Base-by-base conservation (phyloP, 2,797 vertebrate species). In the Alfaro cultratus region DNA sequence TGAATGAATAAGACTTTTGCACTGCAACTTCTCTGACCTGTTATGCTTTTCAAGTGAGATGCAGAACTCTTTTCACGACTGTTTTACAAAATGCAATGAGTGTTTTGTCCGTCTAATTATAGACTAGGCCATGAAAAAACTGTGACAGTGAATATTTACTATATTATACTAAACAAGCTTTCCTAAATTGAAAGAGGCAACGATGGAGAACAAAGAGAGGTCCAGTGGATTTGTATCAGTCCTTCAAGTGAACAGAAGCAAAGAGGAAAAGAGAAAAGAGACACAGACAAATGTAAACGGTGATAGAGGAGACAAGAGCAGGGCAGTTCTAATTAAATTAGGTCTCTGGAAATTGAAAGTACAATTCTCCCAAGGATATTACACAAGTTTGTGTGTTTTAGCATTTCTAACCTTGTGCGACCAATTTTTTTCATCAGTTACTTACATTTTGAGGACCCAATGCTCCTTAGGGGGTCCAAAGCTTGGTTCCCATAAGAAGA, bases 301-400 rank as follows among this genome's bases (percentile, higher is more conserved):
- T 76, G 82, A 85, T 83, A 79, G 83, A 80, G 81, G 80, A 88
- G 87, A 83, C 2, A 60, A 80, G 88, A 88, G 86, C 84, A 78
- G 87, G 90, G 82, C 89, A 90, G 88, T 84, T 92, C 85, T 94
- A 94, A 95, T 94, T 90, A 91, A 95, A 95, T 95, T 94, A 95
- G 88, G 75, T 88, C 62, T 85, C 89, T 91, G 87, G 87, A 92
- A 93, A 93, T 93, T 92, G 89, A 93, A 94, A 91, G 92, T 90
- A 85, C 88, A 92, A 90, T 89, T 93, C 89, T 93, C 88, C 55
- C 82, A 86, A 85, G 90, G 86, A 89, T 91, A 84, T 86, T 86
- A 53, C 85, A 84, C 68, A 76, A 76, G 81, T 53, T 77, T 76
- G 72, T 79, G 80, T 81, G 51, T 53, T 26, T 53, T 10, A 26